Base-by-base conservation (phyloP, 37 sponge, comb jelly and placozoan genomes). In the Mnemiopsis leidyi region DNA sequence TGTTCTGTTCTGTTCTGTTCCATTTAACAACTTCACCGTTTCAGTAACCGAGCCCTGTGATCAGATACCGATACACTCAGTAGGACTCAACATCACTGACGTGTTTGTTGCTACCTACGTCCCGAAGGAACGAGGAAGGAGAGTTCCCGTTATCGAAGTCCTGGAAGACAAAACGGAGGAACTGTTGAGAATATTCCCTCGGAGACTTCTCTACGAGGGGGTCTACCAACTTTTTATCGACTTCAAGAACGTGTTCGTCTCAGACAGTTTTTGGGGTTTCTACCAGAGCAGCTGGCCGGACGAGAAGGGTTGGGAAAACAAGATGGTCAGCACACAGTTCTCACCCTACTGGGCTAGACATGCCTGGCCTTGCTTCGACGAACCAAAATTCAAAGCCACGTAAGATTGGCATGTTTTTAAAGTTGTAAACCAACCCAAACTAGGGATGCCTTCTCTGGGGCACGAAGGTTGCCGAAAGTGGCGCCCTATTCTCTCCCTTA, bases 351-450 rank as follows among this genome's bases (percentile, higher is more conserved):
- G 16, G 9, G 90, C 90, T 39, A 9, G 90, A n/a, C 23, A 18
- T 0, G 90, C 90, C 24, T 85, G 90, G 90, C 90, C 90, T 29
- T 85, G 90, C 30, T 85, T 28, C 36, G 90, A 85, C 23, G 90
- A 85, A 85, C 90, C 90, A 2, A 35, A 37, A 13, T 85, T 39
- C 48, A 85, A 85, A 61, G 90, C 90, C 2, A 85, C 20, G 90
- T 85, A 39, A 40, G 61, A n/a, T n/a, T n/a, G n/a, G n/a, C n/a
- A n/a, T n/a, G n/a, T n/a, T n/a, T n/a, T n/a, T n/a, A n/a, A n/a
- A n/a, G n/a, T n/a, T n/a, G n/a, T n/a, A n/a, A n/a, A n/a, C n/a
- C n/a, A n/a, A n/a, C n/a, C n/a, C n/a, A n/a, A n/a, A n/a, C n/a
- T n/a, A n/a, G n/a, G n/a, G n/a, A n/a, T n/a, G n/a, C n/a, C n/a